These are phyloP conservation scores for Clupea harengus DNA, from an alignment of 2,113 vertebrate genomes.

Conservation along the genomic window DNA sequence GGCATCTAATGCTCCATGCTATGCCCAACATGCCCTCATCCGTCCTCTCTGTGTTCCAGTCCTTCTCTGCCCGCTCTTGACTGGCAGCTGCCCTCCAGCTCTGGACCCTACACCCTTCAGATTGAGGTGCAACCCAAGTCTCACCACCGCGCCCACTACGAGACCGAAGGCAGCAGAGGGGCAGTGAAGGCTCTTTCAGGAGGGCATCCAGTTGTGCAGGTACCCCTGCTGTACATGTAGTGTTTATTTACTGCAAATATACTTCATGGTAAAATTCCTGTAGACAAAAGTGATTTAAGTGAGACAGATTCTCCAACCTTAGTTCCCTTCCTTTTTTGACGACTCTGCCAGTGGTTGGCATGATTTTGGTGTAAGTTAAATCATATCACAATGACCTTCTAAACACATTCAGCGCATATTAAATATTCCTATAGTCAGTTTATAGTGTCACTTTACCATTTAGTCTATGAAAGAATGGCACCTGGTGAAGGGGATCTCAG, in stretches of 20 bases:
- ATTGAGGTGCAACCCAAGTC: constrained; percentile 97
- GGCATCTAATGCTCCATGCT: not conserved
- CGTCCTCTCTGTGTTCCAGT: constrained; percentile 64
- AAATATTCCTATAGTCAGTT: too few species aligned
- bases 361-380: not conserved
- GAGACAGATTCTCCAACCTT: not conserved
- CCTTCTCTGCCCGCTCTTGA: constrained; percentile 93
- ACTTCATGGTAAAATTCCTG: not conserved
- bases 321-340: not conserved
- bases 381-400: not conserved
- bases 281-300: not conserved
- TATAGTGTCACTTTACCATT: too few species aligned
- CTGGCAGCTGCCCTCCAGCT: constrained; percentile 94
- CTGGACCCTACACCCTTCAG: constrained; percentile 89
- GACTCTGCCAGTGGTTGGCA: not conserved
- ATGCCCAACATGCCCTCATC: constrained; percentile 24
- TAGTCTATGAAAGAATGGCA: too few species aligned
- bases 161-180: constrained; percentile 95
- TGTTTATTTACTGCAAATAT: not conserved
- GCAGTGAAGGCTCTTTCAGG: constrained; percentile 93
- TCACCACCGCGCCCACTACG: constrained; percentile 96
- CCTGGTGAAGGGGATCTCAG: not conserved
- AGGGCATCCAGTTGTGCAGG: constrained; percentile 91
- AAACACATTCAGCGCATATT: not conserved
- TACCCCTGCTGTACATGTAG: constrained; percentile 22